Evolutionary conservation across 1,140 invertebrate genomes (phyloP), one percentile per base, ranked within the genome.

Genomic region (Bemisia tabaci): DNA sequence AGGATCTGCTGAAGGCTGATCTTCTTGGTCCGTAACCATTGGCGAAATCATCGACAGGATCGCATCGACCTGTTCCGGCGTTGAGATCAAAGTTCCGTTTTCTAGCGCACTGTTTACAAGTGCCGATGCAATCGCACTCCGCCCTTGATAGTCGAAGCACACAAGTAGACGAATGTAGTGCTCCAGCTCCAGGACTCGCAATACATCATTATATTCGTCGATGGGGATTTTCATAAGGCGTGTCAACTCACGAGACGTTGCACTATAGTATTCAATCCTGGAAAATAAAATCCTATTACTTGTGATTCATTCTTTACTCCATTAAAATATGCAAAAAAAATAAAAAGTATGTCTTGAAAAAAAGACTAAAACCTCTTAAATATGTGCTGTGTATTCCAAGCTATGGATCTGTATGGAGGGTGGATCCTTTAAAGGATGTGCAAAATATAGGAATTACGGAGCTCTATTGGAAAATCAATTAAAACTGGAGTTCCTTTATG

Each of bases 211-310:
- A 76, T 97, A 98, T 73, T 91, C 89, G 74, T 98, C 94, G 21
- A 96, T 84, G 11, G 96, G 95, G 62, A 98, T 90, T 77, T 95
- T 94, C 74, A 99, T 83, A 62, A 99, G 83, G 73, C 93, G 88
- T 70, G 91, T 88, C 68, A 99, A 79, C 78, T 99, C 97, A 74
- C 91, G 89, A 33, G 92, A 94, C 2, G 97, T 88, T 24, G 88
- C 82, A 68, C 87, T 89, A 70, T 89, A 87, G 74, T 88, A 87
- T 71, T 92, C 88, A 48, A 95, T 77, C 71, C 87, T 85, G 71
- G 60, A 76, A 71, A 33, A 65, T n/a, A n/a, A n/a, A n/a, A n/a
- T n/a, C n/a, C n/a, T n/a, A n/a, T n/a, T n/a, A n/a, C n/a, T n/a
- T n/a, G n/a, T n/a, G n/a, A n/a, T n/a, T n/a, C n/a, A n/a, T n/a